Base-by-base conservation (phyloP, 1,140 invertebrate genomes). In the Agraylea sexmaculata region DNA sequence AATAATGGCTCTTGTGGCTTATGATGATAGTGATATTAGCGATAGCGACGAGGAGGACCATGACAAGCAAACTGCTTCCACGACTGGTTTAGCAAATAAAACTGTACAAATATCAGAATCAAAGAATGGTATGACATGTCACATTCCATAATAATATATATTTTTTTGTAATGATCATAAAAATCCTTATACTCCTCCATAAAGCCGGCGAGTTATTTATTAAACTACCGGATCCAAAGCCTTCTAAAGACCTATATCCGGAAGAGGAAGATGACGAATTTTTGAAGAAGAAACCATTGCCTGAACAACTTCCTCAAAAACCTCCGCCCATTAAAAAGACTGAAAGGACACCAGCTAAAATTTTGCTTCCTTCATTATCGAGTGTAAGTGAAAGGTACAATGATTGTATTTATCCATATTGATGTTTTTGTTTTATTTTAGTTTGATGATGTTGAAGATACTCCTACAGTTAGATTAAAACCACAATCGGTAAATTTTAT, bases 211-310 rank as follows among this genome's bases (percentile, higher is more conserved):
- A 40, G 43, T 44, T 66, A 22, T 66, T 66, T 46, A 60, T 51
- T 40, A 38, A 53, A 20, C 46, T 64, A 22, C 62, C 60, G 33
- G 50, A 53, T 22, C 58, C 64, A 35, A 46, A n/a, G n/a, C n/a
- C n/a, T n/a, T n/a, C n/a, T n/a, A 50, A 12, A 50, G 41, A n/a
- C 47, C 54, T 35, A 57, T 51, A 40, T 36, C 50, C 5, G 10
- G 55, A 61, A 40, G 71, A 74, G 45, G 62, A 62, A 29, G 70
- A 73, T 48, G 71, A 74, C 55, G 71, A 74, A 51, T 73, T 73
- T 49, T 42, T 74, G n/a, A 64, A 67, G 38, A 74, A 73, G 51
- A 73, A 71, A 48, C 66, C 62, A 40, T 46, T 45, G 3, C 50
- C 53, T 11, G 54, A 51, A 37, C 43, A 43, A 30, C 47, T 29